Evolutionary conservation across 2,888 invertebrate genomes (phyloP), one percentile per base, ranked within the genome.

Genomic region (Hermaeophaga mercurialis): DNA sequence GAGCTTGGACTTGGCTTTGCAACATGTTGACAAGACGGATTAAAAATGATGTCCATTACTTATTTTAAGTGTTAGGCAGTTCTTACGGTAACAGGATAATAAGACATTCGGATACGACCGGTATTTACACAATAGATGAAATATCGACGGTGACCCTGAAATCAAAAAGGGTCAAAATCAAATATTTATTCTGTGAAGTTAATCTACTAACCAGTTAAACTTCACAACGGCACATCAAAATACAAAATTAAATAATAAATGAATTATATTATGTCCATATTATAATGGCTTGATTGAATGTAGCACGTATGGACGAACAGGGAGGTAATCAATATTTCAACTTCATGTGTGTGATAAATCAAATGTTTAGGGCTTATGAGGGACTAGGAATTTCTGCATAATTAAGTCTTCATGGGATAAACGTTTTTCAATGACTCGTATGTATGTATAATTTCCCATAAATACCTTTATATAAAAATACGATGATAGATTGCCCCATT

Each of bases 201-300:
- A 72, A 73, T 73, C 70, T 70, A 70, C 67, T 71, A 72, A 71
- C 72, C 71, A 72, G 72, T 72, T 67, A 64, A 70, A 69, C 67
- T 68, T 65, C 67, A 70, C 70, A 69, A 67, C 66, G 66, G 66
- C 67, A 66, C 64, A 70, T 72, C 72, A 70, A 67, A 73, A 73
- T 71, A 73, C 72, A 70, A 73, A 72, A 72, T 72, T 70, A 66
- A 68, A 70, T 73, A 71, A 73, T 71, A 71, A 73, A 73, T 73
- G 72, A 57, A 56, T 58, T 41, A 56, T 56, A 56, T 57, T 54
- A 41, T 50, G 54, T 48, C 46, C 46, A 31, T 54, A 39, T 56
- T 43, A 48, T 52, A 56, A 38, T 59, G 33, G 48, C 52, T 50
- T 54, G 54, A 58, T 46, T 39, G 43, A 50, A 54, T 43, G 31